A percentile compares a stretch with the other conserved stretches of the same genome.
Evolutionary conservation across 2,888 invertebrate species (phyloP).

Genomic region (Isoperla grammatica): DNA sequence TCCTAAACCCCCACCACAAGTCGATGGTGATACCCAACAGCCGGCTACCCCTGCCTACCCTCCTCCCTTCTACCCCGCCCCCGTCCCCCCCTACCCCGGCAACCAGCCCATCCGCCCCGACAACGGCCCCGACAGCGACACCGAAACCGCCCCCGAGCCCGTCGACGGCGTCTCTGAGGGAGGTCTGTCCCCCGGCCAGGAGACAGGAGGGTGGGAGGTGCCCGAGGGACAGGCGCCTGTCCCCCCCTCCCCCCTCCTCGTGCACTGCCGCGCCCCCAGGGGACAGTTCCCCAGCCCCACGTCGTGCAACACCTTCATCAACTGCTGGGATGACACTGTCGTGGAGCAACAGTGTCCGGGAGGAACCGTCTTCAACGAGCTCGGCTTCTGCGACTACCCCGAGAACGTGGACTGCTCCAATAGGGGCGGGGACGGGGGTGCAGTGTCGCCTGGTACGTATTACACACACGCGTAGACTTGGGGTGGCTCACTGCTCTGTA

Average conservation of each 20-base stretch:
- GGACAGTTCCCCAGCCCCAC: slow-evolving; percentile 58
- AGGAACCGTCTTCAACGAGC: slow-evolving; percentile 56
- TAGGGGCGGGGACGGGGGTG: slow-evolving; percentile 37
- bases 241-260: slow-evolving; percentile 11
- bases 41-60: neutral
- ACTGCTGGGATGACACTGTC: slow-evolving; percentile 66
- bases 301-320: slow-evolving; percentile 57
- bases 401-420: slow-evolving; percentile 58
- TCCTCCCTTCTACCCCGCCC: slow-evolving; percentile 19
- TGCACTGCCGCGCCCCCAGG: slow-evolving; percentile 40
- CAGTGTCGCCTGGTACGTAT: no score
- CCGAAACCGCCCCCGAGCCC: neutral
- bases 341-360: slow-evolving; percentile 60
- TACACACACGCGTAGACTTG: no score
- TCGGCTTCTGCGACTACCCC: slow-evolving; percentile 58
- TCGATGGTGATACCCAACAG: slow-evolving; percentile 17
- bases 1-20: slow-evolving; percentile 23
- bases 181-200: neutral
- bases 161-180: slow-evolving; percentile 23
- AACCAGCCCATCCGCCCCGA: slow-evolving; percentile 18
- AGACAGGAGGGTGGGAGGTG: slow-evolving; percentile 6
- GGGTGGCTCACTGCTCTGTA: no score
- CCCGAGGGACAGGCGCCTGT: neutral
- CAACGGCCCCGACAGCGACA: slow-evolving; percentile 7
- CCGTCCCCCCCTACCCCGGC: slow-evolving; percentile 6